Evolutionary conservation across 2,888 invertebrate genomes (phyloP).

Genomic region (Caenorhabditis afra): DNA sequence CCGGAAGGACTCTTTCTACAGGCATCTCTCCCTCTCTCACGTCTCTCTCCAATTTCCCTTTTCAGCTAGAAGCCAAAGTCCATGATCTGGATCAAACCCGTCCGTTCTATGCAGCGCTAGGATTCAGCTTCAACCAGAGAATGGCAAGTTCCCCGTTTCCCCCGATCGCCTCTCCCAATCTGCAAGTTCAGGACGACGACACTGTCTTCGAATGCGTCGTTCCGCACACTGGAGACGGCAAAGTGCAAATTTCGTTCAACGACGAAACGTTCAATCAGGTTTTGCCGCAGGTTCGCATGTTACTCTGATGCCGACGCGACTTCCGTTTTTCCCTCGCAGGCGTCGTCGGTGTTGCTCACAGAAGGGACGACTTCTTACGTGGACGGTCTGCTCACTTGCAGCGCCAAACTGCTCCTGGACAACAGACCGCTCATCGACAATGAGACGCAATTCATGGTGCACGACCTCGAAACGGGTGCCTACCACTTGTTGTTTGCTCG

Average conservation of each 20-base stretch:
- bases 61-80: slow-evolving; percentile 64
- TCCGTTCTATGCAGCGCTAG: slow-evolving; percentile 68
- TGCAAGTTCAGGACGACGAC: slow-evolving; percentile 66
- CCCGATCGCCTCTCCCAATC: neutral
- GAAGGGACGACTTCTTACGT: slow-evolving; percentile 58
- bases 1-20: slow-evolving; percentile 67
- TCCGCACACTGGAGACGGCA: slow-evolving; percentile 59
- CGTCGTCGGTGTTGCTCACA: slow-evolving; percentile 62
- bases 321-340: slow-evolving; percentile 20
- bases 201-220: slow-evolving; percentile 71
- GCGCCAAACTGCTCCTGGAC: slow-evolving; percentile 62
- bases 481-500: slow-evolving; percentile 70
- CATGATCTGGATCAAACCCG: slow-evolving; percentile 65
- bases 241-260: slow-evolving; percentile 70
- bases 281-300: slow-evolving; percentile 61
- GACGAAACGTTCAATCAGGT: slow-evolving; percentile 72
- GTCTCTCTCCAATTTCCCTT: neutral
- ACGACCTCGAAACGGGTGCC: slow-evolving; percentile 63
- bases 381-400: slow-evolving; percentile 66
- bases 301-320: neutral
- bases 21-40: slow-evolving; percentile 24
- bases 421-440: slow-evolving; percentile 58
- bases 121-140: slow-evolving; percentile 71
- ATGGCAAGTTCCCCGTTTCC: slow-evolving; percentile 61
- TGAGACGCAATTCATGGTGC: slow-evolving; percentile 67